phyloP scores from a whole-genome alignment of 2,797 vertebrate genomes.

The Danio jaintianensis region DNA sequence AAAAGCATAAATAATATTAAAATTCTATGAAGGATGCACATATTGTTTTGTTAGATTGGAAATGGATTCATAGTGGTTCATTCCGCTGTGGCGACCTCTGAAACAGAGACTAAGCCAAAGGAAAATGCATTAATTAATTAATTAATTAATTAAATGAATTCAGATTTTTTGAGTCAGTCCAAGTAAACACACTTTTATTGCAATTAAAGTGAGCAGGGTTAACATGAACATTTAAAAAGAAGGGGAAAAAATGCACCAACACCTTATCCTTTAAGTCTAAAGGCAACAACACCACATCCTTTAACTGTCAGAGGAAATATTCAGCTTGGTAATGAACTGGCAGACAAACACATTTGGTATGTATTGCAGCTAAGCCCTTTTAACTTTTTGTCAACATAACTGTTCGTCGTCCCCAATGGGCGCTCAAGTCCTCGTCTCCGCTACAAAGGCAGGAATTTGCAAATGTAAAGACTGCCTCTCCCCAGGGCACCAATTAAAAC shows the following conservation, averaged over 20 bases:
- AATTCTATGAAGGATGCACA: too few species aligned
- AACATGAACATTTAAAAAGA: not conserved
- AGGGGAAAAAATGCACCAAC: not conserved
- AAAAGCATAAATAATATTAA: too few species aligned
- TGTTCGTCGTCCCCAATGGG: slow-evolving; percentile 66
- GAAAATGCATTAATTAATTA: too few species aligned
- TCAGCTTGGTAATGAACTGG: slow-evolving; percentile 65
- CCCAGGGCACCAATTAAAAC: slow-evolving; percentile 83
- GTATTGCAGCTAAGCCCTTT: slow-evolving; percentile 49
- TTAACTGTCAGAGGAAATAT: slow-evolving; percentile 45
- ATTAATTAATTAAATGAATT: too few species aligned
- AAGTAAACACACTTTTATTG: too few species aligned
- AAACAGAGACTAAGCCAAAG: too few species aligned
- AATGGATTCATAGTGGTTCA: too few species aligned
- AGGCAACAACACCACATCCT: slow-evolving; percentile 35
- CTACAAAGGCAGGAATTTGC: slow-evolving; percentile 75
- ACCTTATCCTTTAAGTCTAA: slow-evolving; percentile 19
- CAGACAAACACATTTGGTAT: slow-evolving; percentile 51
- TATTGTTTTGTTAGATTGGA: too few species aligned
- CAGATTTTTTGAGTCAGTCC: too few species aligned
- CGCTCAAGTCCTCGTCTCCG: slow-evolving; percentile 67
- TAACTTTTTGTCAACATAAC: slow-evolving; percentile 66
- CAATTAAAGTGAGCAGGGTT: not conserved
- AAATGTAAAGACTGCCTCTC: slow-evolving; percentile 69
- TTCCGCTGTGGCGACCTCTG: too few species aligned